These are phyloP conservation scores for Carassius carassius DNA, from an alignment of 2,113 vertebrate species.

Conservation along the genomic window DNA sequence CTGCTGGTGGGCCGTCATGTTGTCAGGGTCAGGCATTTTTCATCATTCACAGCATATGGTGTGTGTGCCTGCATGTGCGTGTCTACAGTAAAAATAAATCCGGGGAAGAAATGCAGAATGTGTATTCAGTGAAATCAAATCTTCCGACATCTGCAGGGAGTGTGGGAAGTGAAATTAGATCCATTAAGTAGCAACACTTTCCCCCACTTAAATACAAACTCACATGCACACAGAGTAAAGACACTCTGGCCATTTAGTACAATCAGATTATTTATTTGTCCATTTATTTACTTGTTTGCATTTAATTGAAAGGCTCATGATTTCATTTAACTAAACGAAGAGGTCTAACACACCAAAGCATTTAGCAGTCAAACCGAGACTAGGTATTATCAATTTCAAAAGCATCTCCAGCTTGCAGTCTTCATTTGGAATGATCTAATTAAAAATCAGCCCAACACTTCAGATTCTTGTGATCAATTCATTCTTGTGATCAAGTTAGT, in stretches of 20 bases:
- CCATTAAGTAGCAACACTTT: slow-evolving; percentile 18
- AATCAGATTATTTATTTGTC: background rate
- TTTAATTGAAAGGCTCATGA: slow-evolving; percentile 6
- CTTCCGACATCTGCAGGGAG: background rate
- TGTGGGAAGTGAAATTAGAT: slow-evolving; percentile 41
- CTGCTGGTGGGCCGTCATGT: background rate
- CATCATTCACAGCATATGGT: background rate
- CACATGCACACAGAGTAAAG: slow-evolving; percentile 19
- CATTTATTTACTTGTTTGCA: background rate
- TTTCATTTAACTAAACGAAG: background rate
- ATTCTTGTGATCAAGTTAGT: background rate
- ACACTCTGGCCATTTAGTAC: background rate
- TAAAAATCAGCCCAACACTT: slow-evolving; percentile 2
- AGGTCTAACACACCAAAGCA: background rate
- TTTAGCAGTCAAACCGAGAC: background rate
- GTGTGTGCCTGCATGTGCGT: background rate
- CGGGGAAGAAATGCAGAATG: slow-evolving; percentile 19
- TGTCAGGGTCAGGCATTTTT: background rate
- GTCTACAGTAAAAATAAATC: slow-evolving; percentile 37
- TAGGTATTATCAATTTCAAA: slow-evolving; percentile 6
- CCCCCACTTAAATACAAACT: slow-evolving; percentile 1
- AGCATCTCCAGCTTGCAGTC: background rate
- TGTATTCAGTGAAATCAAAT: slow-evolving; percentile 43
- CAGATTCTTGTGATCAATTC: too few species aligned
- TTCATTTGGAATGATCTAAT: slow-evolving; percentile 22